phyloP scores from a whole-genome alignment of 2,113 vertebrate genomes.

The Megaptera novaeangliae region DNA sequence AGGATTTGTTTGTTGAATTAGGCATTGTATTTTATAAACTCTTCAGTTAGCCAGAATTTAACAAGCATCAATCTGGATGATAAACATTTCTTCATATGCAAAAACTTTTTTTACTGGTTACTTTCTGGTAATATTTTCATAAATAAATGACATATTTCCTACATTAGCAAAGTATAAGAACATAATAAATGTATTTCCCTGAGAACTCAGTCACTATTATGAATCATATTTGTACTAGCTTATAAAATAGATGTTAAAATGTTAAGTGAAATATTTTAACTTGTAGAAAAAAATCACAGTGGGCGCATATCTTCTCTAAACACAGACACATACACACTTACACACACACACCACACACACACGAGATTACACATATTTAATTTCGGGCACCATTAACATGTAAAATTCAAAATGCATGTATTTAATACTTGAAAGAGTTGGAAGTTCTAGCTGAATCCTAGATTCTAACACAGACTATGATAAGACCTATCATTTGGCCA shows the following conservation, averaged over 20 bases:
- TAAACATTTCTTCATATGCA: background rate
- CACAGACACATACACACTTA: background rate
- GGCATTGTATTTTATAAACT: background rate
- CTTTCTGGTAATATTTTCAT: background rate
- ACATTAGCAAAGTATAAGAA: background rate
- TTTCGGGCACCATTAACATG: background rate
- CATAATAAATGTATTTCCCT: background rate
- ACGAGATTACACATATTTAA: background rate
- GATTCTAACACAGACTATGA: background rate
- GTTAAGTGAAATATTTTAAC: background rate
- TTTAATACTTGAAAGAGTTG: background rate
- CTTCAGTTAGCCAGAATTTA: background rate
- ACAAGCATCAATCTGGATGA: background rate
- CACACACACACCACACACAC: background rate
- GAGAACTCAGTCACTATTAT: background rate
- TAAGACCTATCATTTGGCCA: background rate
- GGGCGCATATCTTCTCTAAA: background rate
- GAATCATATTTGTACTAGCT: background rate
- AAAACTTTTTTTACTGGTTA: background rate
- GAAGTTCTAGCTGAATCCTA: background rate
- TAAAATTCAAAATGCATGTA: background rate
- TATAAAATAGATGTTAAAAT: background rate
- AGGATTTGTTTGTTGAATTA: background rate
- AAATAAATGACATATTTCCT: background rate
- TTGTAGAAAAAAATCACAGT: background rate